Evolutionary conservation across 2,797 vertebrate species (phyloP).

Genomic region (Clarias pachynema): DNA sequence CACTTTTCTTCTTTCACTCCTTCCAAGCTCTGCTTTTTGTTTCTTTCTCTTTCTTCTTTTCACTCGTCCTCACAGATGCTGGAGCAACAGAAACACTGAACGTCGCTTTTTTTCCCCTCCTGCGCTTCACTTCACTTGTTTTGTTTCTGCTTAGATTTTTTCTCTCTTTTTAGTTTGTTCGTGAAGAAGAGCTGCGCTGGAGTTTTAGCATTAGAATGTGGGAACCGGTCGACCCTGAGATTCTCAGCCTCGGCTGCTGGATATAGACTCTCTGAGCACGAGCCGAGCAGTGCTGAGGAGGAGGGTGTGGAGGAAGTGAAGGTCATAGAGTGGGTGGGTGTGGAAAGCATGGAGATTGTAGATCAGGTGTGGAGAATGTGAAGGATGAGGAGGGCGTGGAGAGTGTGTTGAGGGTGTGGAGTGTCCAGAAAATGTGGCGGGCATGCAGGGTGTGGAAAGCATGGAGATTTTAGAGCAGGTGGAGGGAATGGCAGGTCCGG

Average conservation of each 20-base stretch:
- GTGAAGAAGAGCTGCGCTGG: not conserved
- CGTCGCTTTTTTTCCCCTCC: not conserved
- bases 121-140: not conserved
- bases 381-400: too few relatives aligned
- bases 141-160: not conserved
- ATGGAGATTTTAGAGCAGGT: too few relatives aligned
- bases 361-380: too few relatives aligned
- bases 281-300: conserved; percentile 11
- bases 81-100: not conserved
- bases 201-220: conserved; percentile 6
- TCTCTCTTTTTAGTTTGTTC: not conserved
- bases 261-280: not conserved
- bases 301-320: not conserved
- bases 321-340: not conserved
- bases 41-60: not conserved
- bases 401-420: too few relatives aligned
- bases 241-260: not conserved
- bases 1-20: not conserved
- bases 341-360: not conserved
- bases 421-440: too few relatives aligned
- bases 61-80: not conserved
- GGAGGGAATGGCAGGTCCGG: too few relatives aligned
- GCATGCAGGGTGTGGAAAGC: not conserved
- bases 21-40: not conserved
- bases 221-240: not conserved